phyloP scores from a whole-genome alignment of 64 coral and sea anemone species.

The Platygyra sinensis region DNA sequence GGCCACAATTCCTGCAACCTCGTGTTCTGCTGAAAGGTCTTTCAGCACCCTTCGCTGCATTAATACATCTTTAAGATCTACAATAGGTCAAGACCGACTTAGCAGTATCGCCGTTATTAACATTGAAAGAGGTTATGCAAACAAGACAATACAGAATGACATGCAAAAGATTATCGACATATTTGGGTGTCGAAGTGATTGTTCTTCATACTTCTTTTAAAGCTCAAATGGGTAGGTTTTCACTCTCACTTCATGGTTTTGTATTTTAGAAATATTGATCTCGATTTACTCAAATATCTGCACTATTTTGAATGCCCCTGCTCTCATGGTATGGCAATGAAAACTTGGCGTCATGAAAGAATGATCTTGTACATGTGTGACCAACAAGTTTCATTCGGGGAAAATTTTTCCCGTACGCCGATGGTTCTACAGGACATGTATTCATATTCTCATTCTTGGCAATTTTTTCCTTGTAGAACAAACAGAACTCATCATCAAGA shows the following conservation, averaged over 20 bases:
- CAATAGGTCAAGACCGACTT: too few species aligned
- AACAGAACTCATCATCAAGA: conserved; percentile 15
- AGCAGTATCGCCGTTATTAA: too few species aligned
- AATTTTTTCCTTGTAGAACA: not conserved
- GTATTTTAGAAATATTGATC: conserved; percentile 41
- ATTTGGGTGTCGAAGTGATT: conserved; percentile 24
- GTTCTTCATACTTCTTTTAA: too few species aligned
- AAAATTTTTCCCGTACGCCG: conserved; percentile 31
- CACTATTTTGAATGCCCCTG: not conserved
- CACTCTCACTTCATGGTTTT: conserved; percentile 22
- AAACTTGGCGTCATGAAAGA: conserved; percentile 12
- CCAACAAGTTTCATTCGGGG: conserved; percentile 38
- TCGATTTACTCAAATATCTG: conserved; percentile 37
- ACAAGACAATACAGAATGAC: conserved; percentile 31
- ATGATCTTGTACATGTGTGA: conserved; percentile 22
- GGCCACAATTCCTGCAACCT: too few species aligned
- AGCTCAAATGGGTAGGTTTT: conserved; percentile 28
- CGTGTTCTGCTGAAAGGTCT: too few species aligned
- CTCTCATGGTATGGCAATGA: not conserved
- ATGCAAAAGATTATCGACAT: conserved; percentile 15
- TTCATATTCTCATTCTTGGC: too few species aligned
- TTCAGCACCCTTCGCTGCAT: too few species aligned
- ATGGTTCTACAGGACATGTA: too few species aligned
- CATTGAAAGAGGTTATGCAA: too few species aligned
- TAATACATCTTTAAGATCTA: too few species aligned